phyloP scores from a whole-genome alignment of 2,113 vertebrate genomes.

The Boleophthalmus pectinirostris region DNA sequence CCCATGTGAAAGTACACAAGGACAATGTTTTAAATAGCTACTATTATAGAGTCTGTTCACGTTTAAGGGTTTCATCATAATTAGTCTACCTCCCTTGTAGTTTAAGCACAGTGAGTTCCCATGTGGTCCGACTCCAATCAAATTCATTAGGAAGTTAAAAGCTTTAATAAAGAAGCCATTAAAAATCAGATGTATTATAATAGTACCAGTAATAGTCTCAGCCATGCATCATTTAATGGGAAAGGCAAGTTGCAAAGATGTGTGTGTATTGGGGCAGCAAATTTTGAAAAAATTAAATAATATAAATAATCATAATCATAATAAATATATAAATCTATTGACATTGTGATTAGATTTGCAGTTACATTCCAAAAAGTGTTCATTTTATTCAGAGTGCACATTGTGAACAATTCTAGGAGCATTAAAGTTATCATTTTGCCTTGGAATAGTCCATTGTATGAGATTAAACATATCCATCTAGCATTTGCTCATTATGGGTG shows the following conservation, averaged over 20 bases:
- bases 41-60: constrained; percentile 6
- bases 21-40: neutral
- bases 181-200: constrained; percentile 19
- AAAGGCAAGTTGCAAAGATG: neutral
- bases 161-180: constrained; percentile 10
- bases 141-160: constrained; percentile 8
- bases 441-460: too few relatives aligned
- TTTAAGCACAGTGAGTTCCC: constrained; percentile 37
- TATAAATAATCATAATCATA: too few relatives aligned
- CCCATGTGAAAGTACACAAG: constrained; percentile 23
- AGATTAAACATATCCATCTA: too few relatives aligned
- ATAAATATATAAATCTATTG: too few relatives aligned
- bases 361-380: too few relatives aligned
- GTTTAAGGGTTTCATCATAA: constrained; percentile 25
- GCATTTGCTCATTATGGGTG: too few relatives aligned
- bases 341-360: too few relatives aligned
- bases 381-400: too few relatives aligned
- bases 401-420: too few relatives aligned
- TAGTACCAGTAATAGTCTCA: neutral
- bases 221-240: constrained; percentile 16
- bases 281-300: too few relatives aligned
- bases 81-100: constrained; percentile 29
- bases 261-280: neutral
- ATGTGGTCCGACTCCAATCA: constrained; percentile 13
- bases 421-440: too few relatives aligned